These are phyloP conservation scores for Equus przewalskii DNA, from an alignment of 2,113 vertebrate genomes.

Conservation along the genomic window DNA sequence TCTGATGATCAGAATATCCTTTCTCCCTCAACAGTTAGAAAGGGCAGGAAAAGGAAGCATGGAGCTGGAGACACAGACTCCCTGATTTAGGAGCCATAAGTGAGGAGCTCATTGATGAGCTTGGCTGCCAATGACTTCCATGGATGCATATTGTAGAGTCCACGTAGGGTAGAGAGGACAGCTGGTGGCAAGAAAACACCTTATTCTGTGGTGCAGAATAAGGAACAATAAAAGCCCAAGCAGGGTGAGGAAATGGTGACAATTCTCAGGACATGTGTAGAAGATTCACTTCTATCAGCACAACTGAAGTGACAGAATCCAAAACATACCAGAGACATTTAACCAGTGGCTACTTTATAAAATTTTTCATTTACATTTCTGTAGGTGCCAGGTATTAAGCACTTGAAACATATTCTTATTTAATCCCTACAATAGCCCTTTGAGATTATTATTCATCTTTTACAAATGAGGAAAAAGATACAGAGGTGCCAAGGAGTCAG, in stretches of 20 bases:
- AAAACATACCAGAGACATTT: rapidly evolving
- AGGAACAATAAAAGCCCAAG: rapidly evolving
- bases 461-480: neutral
- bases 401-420: neutral
- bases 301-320: neutral
- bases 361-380: neutral
- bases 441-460: neutral
- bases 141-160: rapidly evolving
- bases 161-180: rapidly evolving
- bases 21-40: neutral
- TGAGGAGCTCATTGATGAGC: rapidly evolving
- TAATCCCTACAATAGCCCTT: no score
- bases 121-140: no score
- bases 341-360: rapidly evolving
- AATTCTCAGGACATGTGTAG: rapidly evolving
- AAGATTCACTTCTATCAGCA: rapidly evolving
- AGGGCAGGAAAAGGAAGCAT: neutral
- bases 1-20: neutral
- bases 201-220: no score
- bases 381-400: neutral
- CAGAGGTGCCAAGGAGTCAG: rapidly evolving
- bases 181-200: neutral
- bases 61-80: rapidly evolving
- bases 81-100: neutral
- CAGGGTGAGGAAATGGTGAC: rapidly evolving